These are phyloP conservation scores for Myotis myotis DNA, from an alignment of 2,797 vertebrate species.

Conservation along the genomic window DNA sequence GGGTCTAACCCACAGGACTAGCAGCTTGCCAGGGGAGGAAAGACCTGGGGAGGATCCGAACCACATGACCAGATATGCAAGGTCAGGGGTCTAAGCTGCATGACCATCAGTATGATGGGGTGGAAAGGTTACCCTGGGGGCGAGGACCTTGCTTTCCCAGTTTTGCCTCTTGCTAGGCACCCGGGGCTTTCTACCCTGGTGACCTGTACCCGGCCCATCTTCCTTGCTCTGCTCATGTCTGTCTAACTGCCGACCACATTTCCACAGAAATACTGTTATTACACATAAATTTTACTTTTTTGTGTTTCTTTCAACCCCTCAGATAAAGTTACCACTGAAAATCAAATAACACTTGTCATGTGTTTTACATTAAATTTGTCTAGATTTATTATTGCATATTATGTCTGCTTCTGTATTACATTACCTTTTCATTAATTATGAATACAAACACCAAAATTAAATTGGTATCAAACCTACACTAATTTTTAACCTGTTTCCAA, in stretches of 20 bases:
- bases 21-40: background rate
- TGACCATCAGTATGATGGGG: background rate
- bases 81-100: background rate
- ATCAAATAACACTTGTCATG: background rate
- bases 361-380: background rate
- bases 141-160: background rate
- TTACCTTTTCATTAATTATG: constrained; percentile 33
- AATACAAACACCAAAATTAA: constrained; percentile 26
- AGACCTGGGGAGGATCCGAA: background rate
- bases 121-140: background rate
- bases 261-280: background rate
- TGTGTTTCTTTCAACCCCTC: background rate
- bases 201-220: background rate
- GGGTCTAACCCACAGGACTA: background rate
- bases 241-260: background rate
- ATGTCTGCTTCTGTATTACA: background rate
- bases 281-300: background rate
- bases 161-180: background rate
- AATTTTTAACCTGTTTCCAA: constrained; percentile 5
- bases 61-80: background rate
- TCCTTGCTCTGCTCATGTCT: background rate
- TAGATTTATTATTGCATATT: background rate
- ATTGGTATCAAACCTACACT: background rate
- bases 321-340: background rate
- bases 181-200: background rate